These are phyloP conservation scores for Drosophila kepulauana DNA, from an alignment of 1,140 invertebrate species.

Conservation along the genomic window DNA sequence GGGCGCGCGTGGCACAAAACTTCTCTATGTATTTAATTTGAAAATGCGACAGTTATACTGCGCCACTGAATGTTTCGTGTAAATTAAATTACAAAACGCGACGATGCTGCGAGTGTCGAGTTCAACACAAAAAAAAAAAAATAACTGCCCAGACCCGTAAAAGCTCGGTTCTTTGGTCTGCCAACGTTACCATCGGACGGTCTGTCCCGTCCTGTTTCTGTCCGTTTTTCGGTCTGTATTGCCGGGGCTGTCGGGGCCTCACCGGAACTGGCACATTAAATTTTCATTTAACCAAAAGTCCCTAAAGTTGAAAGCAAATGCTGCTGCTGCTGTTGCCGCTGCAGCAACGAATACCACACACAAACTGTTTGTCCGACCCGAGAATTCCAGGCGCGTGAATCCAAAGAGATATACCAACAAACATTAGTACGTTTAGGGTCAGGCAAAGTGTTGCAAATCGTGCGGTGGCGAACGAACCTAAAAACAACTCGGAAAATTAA, in stretches of 20 bases:
- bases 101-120: constrained; percentile 20
- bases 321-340: constrained; percentile 4
- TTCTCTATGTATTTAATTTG: constrained; percentile 57
- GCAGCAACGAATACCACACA: constrained; percentile 21
- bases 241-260: not conserved
- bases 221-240: not conserved
- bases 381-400: constrained; percentile 5
- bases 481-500: constrained; percentile 16
- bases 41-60: constrained; percentile 54
- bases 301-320: constrained; percentile 42
- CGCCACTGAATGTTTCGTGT: constrained; percentile 42
- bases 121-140: not conserved
- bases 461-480: constrained; percentile 13
- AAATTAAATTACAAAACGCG: constrained; percentile 57
- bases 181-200: not conserved
- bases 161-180: not conserved
- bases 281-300: constrained; percentile 55
- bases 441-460: constrained; percentile 33
- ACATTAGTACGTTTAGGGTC: constrained; percentile 22
- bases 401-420: constrained; percentile 35
- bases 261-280: constrained; percentile 53
- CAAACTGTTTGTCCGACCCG: constrained; percentile 23
- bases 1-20: constrained; percentile 12
- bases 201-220: not conserved
- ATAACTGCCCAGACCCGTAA: constrained; percentile 4